Evolutionary conservation across 2,113 vertebrate species (phyloP).

Genomic region (Prolemur simus): DNA sequence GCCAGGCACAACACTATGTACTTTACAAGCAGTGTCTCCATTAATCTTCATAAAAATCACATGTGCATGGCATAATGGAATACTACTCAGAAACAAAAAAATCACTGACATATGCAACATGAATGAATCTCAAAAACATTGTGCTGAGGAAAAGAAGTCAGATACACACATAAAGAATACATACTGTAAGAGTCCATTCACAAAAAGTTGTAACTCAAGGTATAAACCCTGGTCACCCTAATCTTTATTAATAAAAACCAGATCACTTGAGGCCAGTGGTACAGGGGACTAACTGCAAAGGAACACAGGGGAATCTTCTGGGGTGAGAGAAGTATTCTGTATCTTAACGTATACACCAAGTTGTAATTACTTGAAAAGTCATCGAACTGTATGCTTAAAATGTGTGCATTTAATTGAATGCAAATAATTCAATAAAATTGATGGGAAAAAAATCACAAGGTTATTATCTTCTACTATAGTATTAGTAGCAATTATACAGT

Average conservation of each 20-base stretch:
- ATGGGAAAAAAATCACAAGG: background rate
- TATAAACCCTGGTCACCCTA: background rate
- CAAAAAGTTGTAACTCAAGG: constrained; percentile 6
- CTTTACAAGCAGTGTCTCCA: background rate
- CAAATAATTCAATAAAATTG: background rate
- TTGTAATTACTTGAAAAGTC: background rate
- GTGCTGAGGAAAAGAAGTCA: background rate
- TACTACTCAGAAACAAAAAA: background rate
- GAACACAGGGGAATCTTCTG: background rate
- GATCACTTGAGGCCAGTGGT: background rate
- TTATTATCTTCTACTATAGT: background rate
- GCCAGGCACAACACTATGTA: background rate
- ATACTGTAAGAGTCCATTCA: background rate
- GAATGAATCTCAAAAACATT: background rate
- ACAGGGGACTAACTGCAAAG: background rate
- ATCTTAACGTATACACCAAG: background rate
- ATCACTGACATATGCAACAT: background rate
- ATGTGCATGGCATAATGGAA: background rate
- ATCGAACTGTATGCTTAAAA: background rate
- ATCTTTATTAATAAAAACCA: constrained; percentile 1
- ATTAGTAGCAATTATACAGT: too few species aligned
- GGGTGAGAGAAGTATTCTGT: background rate
- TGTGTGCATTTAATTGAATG: background rate
- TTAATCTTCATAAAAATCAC: background rate
- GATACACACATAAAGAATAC: background rate